Evolutionary conservation across 2,888 invertebrate species (phyloP).

Genomic region (Cephonodes hylas): DNA sequence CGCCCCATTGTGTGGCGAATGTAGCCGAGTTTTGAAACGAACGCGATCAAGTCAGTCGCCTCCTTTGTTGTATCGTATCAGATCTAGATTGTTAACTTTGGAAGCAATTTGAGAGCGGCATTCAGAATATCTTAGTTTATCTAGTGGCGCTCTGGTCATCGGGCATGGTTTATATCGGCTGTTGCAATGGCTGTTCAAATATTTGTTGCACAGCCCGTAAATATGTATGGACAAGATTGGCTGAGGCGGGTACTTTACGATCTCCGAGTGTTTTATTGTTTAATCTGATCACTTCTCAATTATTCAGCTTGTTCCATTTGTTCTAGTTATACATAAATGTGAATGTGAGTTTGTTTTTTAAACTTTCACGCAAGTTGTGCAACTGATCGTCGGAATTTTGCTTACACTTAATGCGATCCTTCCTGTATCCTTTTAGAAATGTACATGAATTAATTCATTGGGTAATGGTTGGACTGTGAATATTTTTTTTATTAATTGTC

Average conservation of each 20-base stretch:
- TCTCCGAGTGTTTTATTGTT: not conserved
- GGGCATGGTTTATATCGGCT: constrained; percentile 19
- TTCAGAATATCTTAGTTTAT: constrained; percentile 51
- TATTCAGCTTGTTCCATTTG: too few relatives aligned
- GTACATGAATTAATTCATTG: too few relatives aligned
- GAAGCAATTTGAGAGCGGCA: constrained; percentile 57
- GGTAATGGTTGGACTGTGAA: too few relatives aligned
- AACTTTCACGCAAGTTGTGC: too few relatives aligned
- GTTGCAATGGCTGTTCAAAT: constrained; percentile 35
- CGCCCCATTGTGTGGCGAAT: constrained; percentile 35
- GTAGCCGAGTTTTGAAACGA: constrained; percentile 28
- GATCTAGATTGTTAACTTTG: constrained; percentile 55
- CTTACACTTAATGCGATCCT: too few relatives aligned
- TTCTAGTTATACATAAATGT: too few relatives aligned
- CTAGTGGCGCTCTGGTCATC: constrained; percentile 39
- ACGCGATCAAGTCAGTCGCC: not conserved
- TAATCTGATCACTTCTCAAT: not conserved
- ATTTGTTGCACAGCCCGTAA: constrained; percentile 55
- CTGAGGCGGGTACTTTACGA: not conserved
- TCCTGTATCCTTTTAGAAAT: too few relatives aligned
- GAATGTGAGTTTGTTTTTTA: too few relatives aligned
- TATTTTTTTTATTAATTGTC: too few relatives aligned
- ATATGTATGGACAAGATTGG: constrained; percentile 41
- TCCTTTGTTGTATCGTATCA: not conserved
- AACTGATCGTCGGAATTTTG: too few relatives aligned